Percentiles rank a stretch among this genome's conserved stretches.
Conservation (phyloP, 35 echinoderm and acorn worm genomes). For the Nesometra sesokonis region DNA sequence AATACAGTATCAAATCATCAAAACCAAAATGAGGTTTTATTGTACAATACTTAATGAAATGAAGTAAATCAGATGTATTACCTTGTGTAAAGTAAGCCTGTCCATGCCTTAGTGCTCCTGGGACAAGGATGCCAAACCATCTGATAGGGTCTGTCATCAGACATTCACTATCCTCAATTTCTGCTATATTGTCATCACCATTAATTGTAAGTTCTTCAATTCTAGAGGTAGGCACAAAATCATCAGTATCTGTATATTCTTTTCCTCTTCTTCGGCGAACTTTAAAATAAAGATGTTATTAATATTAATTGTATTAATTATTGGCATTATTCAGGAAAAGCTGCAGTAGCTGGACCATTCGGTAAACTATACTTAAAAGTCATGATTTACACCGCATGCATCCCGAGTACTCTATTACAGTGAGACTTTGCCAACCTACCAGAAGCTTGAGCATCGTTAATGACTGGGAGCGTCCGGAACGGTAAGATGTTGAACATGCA, state of each 20-base stretch:
- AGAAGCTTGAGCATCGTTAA: too few species aligned
- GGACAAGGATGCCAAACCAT: slow-evolving; percentile 53
- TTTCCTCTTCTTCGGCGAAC: slow-evolving; percentile 22
- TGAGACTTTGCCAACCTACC: too few species aligned
- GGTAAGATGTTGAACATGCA: too few species aligned
- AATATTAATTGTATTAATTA: background rate
- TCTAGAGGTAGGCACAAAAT: background rate
- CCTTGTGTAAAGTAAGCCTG: slow-evolving; percentile 45
- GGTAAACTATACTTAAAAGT: too few species aligned
- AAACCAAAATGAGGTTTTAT: too few species aligned
- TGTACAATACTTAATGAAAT: too few species aligned
- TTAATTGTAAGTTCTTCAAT: background rate
- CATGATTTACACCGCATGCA: too few species aligned
- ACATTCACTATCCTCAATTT: background rate
- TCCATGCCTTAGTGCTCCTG: slow-evolving; percentile 41
- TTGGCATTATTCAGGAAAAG: background rate
- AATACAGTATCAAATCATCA: too few species aligned
- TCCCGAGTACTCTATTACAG: too few species aligned
- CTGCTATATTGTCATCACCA: background rate
- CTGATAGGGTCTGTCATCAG: slow-evolving; percentile 22
- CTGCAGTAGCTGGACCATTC: too few species aligned
- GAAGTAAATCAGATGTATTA: too few species aligned
- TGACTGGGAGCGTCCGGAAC: too few species aligned
- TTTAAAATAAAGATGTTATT: background rate
- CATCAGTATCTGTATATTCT: background rate